Base-by-base conservation (phyloP, 2,888 invertebrate genomes). In the Trilocha varians region DNA sequence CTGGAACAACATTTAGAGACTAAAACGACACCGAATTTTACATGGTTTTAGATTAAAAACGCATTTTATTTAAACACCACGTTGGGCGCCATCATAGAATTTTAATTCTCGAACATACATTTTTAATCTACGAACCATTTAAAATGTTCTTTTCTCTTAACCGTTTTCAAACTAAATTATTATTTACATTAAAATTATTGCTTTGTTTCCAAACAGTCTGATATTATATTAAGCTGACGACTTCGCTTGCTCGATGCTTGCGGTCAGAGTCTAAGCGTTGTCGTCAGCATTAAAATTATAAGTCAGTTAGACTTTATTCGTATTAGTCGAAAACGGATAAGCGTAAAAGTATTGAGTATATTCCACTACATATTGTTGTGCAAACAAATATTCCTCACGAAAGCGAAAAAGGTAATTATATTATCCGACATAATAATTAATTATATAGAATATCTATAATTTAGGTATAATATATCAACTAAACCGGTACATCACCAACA, bases 371-470 rank as follows among this genome's bases (percentile, higher is more conserved):
- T 78, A 78, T 45, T 84, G 69, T 83, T 83, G 83, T 83, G 85
- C 85, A 85, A 85, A 69, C 38, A 82, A 74, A 70, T 57, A 58
- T 66, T 76, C 68, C 59, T 73, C 83, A 85, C 85, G 80, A 78
- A 84, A 85, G 84, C 85, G 78, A 78, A 77, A 82, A 82, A 83
- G 79, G 82, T 82, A 83, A 78, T 75, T 66, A 53, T 76, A 78
- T 75, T 78, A 80, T 82, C 73, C 72, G 82, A 82, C 83, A 82
- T 78, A 82, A 80, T 82, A 78, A 79, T 72, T 82, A 78, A 78
- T 72, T 80, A 80, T 75, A 83, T 79, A 80, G 78, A 79, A 78
- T 75, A 83, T 75, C 80, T 82, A 83, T 73, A 54, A 50, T 59
- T 78, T 75, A 79, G 77, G 77, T 70, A 74, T 70, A 71, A 43